Base-by-base conservation (phyloP, 2,888 invertebrate species). In the Drosophila robusta region DNA sequence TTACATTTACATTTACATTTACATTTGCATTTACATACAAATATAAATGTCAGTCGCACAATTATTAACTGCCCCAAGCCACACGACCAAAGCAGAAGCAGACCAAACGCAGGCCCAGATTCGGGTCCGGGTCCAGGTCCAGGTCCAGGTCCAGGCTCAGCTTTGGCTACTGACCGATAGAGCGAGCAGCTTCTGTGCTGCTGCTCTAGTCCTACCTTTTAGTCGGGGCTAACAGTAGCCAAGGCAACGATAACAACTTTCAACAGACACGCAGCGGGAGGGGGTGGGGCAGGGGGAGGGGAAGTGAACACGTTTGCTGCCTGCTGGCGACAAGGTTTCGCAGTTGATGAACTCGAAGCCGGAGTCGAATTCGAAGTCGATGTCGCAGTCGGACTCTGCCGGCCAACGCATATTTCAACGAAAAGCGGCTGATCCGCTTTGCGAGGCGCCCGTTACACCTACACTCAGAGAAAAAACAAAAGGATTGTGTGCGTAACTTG, bases 371-470 rank as follows among this genome's bases (percentile, higher is more conserved):
- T 39, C 44, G 63, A 11, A 34, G 34, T 34, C 32, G 9, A 32
- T 4, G 32, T 39, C 36, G 52, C 18, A 18, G 18, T 18, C n/a
- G 18, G n/a, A n/a, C 34, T 12, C 34, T 12, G 34, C 41, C 61
- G 73, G 67, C 75, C 87, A 85, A 80, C 80, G 76, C 81, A 87
- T 80, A 86, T 83, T 83, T 83, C 78, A 83, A 75, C 75, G 36
- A 46, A 80, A 85, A 75, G 84, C 80, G 61, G 75, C 70, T 80
- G 80, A 85, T 83, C 89, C 80, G 84, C 84, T 88, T 84, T 81
- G 60, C 56, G 26, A 57, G 55, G 39, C 47, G 39, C 68, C 77
- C 74, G 76, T 82, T 79, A 82, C 79, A 80, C 60, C 63, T 58
- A 62, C 32, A 32, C 45, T 63, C 54, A 77, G 62, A 11, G 32